Evolutionary conservation across 2,113 vertebrate species (phyloP), one percentile per base, ranked within the genome.

Genomic region (Mugil cephalus): DNA sequence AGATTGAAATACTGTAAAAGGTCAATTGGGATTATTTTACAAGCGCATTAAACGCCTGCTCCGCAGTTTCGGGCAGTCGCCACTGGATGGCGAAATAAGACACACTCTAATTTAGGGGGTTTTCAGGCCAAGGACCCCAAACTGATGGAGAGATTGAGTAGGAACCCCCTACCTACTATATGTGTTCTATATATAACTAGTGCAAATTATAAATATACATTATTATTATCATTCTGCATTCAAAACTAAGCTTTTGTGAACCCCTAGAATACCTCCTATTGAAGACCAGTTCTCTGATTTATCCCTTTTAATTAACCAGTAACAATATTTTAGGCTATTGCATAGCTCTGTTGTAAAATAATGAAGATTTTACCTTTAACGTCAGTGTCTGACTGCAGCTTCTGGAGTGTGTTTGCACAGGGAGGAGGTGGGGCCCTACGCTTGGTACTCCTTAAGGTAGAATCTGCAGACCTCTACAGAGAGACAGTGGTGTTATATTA

Each of bases 391-490:
- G 63, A 15, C 17, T 34, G 58, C 39, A 17, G 52, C 40, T 77
- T 65, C 38, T 21, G 75, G 2, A 48, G 46, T 13, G 35, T 7
- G 53, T 69, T 58, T 21, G 38, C 54, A 67, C 67, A 34, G 84
- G 21, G 97, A 40, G 97, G 97, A 0, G 93, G 94, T 0, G 98
- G 98, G 1, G 97, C 97, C 87, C 92, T 96, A 63, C 96, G 94
- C 79, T 98, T 99, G 40, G 90, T 95, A 30, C 94, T 95, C 69
- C 92, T 96, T 4, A 97, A 75, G 63, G 95, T 95, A 0, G 91
- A 95, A 50, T 88, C 94, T 39, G 88, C 90, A 17, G 48, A 60
- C 1, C 80, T 61, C 78, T 85, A 70, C 91, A 94, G 3, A 76
- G 9, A 79, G 18, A 74, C 6, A 24, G 11, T n/a, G n/a, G n/a